Evolutionary conservation across 2,113 vertebrate genomes (phyloP).

Genomic region (Apaloderma vittatum): DNA sequence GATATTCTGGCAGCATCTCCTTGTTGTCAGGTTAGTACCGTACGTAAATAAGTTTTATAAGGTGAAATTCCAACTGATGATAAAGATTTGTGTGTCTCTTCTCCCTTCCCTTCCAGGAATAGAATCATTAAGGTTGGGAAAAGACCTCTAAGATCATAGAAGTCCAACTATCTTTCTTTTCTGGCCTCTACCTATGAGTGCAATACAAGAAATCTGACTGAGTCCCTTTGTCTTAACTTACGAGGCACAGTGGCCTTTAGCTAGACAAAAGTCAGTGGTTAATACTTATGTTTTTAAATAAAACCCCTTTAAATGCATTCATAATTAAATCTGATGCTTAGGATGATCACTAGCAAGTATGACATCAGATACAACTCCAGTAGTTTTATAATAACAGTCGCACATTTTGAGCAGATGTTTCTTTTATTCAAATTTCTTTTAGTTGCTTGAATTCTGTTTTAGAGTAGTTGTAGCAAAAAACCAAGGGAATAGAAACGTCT

Average conservation of each 20-base stretch:
- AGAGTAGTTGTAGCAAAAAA: not conserved
- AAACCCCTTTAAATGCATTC: not conserved
- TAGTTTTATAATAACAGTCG: not conserved
- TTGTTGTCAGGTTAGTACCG: conserved; percentile 93
- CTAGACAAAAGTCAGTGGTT: not conserved
- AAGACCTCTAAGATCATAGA: no score
- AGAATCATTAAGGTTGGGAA: no score
- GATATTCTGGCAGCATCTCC: conserved; percentile 98
- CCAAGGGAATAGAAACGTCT: not conserved
- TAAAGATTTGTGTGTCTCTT: not conserved
- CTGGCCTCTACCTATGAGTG: not conserved
- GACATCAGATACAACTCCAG: not conserved
- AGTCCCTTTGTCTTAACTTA: not conserved
- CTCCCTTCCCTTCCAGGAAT: not conserved
- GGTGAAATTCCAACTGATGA: not conserved
- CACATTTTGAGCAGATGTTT: not conserved
- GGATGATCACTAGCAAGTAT: not conserved
- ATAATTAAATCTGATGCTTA: not conserved
- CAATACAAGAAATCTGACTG: not conserved
- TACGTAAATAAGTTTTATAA: not conserved
- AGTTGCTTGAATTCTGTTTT: not conserved
- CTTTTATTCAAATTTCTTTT: not conserved
- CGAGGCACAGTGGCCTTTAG: not conserved
- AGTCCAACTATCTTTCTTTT: not conserved
- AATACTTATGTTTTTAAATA: not conserved